Percentiles rank a stretch among this genome's conserved stretches.
These are phyloP conservation scores for Nestor notabilis DNA, from an alignment of 2,113 vertebrate genomes.

Conservation along the genomic window DNA sequence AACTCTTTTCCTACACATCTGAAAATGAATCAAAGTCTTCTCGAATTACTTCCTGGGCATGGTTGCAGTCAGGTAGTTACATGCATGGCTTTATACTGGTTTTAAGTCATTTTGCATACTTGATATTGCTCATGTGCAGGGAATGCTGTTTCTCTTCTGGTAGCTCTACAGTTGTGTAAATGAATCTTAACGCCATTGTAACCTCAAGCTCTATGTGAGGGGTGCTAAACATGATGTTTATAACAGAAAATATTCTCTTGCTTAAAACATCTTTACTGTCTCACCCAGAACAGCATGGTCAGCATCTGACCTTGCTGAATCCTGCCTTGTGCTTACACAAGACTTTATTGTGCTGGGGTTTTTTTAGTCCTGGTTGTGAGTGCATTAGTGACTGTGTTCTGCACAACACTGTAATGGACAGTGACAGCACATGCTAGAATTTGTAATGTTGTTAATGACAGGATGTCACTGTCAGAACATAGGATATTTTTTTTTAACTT, in stretches of 20 bases:
- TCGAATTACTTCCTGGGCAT: neutral
- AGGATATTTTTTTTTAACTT: neutral
- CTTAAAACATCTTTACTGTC: neutral
- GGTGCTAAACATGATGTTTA: neutral
- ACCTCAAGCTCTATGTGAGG: neutral
- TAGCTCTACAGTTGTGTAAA: neutral
- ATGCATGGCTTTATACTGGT: neutral
- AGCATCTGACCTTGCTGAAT: neutral
- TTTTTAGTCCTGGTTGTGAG: neutral
- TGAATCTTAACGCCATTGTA: neutral
- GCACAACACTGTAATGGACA: neutral
- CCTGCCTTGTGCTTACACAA: neutral
- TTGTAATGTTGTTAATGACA: neutral
- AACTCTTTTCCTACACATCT: neutral
- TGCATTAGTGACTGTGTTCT: neutral
- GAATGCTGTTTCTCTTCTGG: neutral
- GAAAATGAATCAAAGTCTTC: neutral
- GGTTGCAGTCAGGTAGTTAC: neutral
- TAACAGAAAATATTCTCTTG: neutral
- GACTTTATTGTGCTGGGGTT: rapidly evolving
- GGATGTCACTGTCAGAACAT: rapidly evolving
- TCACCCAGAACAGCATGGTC: neutral
- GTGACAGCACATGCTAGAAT: neutral
- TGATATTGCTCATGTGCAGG: neutral
- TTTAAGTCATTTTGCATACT: neutral